Conservation (phyloP, 2,113 vertebrate genomes). For the Ophthalmolycus amberensis region DNA sequence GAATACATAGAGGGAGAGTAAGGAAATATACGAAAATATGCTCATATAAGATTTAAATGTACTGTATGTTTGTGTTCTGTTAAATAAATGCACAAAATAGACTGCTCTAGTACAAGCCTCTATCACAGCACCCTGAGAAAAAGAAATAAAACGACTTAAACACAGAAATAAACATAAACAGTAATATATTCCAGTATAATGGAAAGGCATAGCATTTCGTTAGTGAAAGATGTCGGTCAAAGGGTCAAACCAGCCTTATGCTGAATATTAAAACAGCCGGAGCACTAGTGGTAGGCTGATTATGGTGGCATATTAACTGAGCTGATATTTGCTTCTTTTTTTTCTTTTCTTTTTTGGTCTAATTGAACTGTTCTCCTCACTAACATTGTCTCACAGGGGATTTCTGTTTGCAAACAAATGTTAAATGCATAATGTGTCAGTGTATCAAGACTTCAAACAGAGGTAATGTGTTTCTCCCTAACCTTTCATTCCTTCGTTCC, state of each 20-base stretch:
- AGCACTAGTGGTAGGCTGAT: slow-evolving; percentile 77
- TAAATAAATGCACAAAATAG: slow-evolving; percentile 85
- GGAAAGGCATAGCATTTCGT: slow-evolving; percentile 85
- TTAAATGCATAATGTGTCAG: slow-evolving; percentile 78
- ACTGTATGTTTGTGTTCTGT: slow-evolving; percentile 70
- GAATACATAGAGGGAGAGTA: slow-evolving; percentile 81
- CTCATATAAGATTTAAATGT: slow-evolving; percentile 76
- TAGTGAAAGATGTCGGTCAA: slow-evolving; percentile 76
- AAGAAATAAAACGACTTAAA: slow-evolving; percentile 78
- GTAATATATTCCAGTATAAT: slow-evolving; percentile 85
- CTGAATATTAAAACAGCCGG: slow-evolving; percentile 74
- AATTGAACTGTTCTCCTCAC: slow-evolving; percentile 69
- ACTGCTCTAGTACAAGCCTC: slow-evolving; percentile 81
- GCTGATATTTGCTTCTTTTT: slow-evolving; percentile 58
- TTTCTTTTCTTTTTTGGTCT: slow-evolving; percentile 65
- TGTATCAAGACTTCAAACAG: slow-evolving; percentile 82
- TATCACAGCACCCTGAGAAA: slow-evolving; percentile 88
- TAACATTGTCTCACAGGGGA: slow-evolving; percentile 55
- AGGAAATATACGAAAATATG: slow-evolving; percentile 81
- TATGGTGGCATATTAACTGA: slow-evolving; percentile 62
- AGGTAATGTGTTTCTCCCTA: slow-evolving; percentile 83
- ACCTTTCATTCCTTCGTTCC: slow-evolving; percentile 75
- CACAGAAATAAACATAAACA: slow-evolving; percentile 75
- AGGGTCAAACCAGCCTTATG: slow-evolving; percentile 71
- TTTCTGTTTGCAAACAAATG: slow-evolving; percentile 69